Conservation (phyloP, 2,888 invertebrate species). For the Ormia ochracea region DNA sequence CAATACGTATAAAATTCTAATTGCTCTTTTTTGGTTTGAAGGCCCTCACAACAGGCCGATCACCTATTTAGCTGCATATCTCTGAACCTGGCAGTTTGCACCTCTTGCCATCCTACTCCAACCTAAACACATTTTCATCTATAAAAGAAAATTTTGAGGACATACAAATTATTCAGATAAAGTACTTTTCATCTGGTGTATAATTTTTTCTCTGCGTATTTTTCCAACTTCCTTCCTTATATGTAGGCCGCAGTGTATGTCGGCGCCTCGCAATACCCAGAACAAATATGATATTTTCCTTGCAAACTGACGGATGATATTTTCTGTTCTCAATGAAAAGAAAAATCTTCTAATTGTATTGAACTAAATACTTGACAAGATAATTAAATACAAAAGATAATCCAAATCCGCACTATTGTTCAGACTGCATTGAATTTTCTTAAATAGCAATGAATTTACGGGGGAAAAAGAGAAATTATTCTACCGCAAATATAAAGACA, state of each 20-base stretch:
- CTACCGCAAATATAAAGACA: slow-evolving; percentile 58
- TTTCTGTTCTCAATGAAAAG: slow-evolving; percentile 24
- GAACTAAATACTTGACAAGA: slow-evolving; percentile 60
- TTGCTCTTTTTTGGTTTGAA: too few species aligned
- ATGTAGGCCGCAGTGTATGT: not conserved
- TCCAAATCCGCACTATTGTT: slow-evolving; percentile 61
- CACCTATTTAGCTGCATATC: too few species aligned
- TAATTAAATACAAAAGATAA: slow-evolving; percentile 60
- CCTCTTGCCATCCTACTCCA: too few species aligned
- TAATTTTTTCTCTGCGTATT: too few species aligned
- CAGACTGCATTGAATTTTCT: slow-evolving; percentile 3
- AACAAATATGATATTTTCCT: slow-evolving; percentile 25
- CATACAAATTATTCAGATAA: too few species aligned
- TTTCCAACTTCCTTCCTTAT: not conserved
- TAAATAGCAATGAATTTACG: slow-evolving; percentile 27
- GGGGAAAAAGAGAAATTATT: slow-evolving; percentile 50
- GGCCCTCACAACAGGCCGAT: too few species aligned
- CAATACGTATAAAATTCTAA: too few species aligned
- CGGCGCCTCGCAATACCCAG: slow-evolving; percentile 9
- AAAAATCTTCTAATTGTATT: slow-evolving; percentile 44
- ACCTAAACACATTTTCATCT: too few species aligned
- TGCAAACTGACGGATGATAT: not conserved
- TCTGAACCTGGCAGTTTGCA: too few species aligned
- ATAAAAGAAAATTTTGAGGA: too few species aligned
- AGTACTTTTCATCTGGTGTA: too few species aligned